These are phyloP conservation scores for Kradibia gibbosae DNA, from an alignment of 1,140 invertebrate species.

Conservation along the genomic window DNA sequence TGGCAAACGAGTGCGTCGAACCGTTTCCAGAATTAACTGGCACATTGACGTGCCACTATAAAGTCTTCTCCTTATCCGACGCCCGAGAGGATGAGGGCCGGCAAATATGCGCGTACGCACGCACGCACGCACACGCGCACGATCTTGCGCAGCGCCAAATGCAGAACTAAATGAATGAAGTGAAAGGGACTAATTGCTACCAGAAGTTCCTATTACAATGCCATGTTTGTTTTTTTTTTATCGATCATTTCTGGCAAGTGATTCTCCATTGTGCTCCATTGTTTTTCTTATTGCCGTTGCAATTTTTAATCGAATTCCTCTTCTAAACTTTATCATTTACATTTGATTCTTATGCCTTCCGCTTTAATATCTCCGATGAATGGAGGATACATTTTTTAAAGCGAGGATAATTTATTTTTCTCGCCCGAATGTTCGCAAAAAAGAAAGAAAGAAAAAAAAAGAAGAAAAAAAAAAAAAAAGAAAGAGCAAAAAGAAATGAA, in stretches of 20 bases:
- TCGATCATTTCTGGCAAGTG: constrained; percentile 18
- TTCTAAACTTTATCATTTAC: neutral
- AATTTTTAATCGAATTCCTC: too few relatives aligned
- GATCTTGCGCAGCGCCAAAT: neutral
- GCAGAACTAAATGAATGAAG: constrained; percentile 7
- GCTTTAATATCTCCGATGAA: too few relatives aligned
- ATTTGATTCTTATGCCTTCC: neutral
- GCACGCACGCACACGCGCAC: neutral
- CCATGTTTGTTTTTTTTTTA: constrained; percentile 25
- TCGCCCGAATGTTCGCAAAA: too few relatives aligned
- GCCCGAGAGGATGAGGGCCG: neutral
- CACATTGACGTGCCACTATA: constrained; percentile 54
- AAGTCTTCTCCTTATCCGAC: constrained; percentile 46
- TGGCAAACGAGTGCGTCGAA: constrained; percentile 50
- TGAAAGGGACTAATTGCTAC: constrained; percentile 50
- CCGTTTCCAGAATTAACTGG: constrained; percentile 65
- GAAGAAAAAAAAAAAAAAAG: too few relatives aligned
- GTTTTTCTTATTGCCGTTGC: neutral
- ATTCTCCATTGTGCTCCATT: neutral
- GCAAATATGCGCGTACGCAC: neutral
- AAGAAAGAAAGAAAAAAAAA: too few relatives aligned
- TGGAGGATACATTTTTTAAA: too few relatives aligned
- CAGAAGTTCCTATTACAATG: constrained; percentile 49
- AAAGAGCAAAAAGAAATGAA: neutral
- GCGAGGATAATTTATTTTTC: too few relatives aligned